phyloP scores from a whole-genome alignment of 2,113 vertebrate genomes.

The Hylia prasina region DNA sequence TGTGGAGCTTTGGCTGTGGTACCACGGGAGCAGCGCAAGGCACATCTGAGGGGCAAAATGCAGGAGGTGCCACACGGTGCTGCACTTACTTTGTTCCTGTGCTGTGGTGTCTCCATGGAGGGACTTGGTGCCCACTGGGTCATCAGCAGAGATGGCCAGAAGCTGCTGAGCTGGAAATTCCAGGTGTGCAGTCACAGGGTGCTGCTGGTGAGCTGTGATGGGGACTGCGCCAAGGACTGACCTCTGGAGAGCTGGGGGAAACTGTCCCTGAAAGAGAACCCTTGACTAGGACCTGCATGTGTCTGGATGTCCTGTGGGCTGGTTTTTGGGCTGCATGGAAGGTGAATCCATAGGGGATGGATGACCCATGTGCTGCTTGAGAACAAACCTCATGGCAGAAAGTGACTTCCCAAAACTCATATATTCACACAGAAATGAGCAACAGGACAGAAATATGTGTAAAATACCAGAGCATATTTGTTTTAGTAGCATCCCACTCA shows the following conservation, averaged over 20 bases:
- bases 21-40: accelerated
- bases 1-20: background rate
- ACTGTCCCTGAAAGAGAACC: background rate
- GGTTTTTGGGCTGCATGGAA: background rate
- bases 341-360: background rate
- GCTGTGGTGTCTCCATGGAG: background rate
- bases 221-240: accelerated
- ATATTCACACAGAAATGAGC: conserved; percentile 15
- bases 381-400: background rate
- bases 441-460: background rate
- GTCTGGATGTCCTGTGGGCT: background rate
- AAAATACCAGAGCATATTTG: conserved; percentile 14
- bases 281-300: background rate
- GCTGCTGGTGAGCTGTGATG: background rate
- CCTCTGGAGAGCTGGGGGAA: background rate
- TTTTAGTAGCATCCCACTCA: conserved; percentile 39
- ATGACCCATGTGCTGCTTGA: accelerated
- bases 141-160: accelerated
- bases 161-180: background rate
- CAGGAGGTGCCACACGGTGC: background rate
- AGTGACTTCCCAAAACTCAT: background rate
- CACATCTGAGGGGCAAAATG: background rate
- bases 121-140: background rate
- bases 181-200: background rate
- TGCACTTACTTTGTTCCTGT: background rate